Conservation (phyloP, 2,113 vertebrate genomes). For the Vombatus ursinus region DNA sequence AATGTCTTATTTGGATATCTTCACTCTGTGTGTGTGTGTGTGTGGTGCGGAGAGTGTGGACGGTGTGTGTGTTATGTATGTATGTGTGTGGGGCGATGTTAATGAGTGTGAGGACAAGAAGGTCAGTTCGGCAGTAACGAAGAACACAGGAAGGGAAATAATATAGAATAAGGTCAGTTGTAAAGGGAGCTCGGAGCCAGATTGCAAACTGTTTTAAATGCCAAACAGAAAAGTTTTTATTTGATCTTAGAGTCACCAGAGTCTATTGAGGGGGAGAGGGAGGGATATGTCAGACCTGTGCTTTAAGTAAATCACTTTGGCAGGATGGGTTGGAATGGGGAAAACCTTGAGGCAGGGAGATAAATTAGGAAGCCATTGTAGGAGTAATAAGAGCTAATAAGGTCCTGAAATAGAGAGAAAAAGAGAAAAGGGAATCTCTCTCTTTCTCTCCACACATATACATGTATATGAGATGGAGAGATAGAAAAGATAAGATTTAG, state of each 20-base stretch:
- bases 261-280: neutral
- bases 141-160: neutral
- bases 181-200: neutral
- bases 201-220: neutral
- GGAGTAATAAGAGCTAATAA: neutral
- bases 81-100: neutral
- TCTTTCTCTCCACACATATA: too few species aligned
- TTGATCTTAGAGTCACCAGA: neutral
- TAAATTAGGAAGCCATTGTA: neutral
- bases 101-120: neutral
- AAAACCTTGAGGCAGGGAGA: neutral
- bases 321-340: neutral
- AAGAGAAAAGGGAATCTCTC: neutral
- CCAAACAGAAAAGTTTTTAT: neutral
- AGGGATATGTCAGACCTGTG: neutral
- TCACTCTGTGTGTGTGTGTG: neutral
- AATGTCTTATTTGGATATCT: neutral
- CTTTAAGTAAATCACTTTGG: neutral
- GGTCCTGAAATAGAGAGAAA: too few species aligned
- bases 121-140: neutral
- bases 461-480: neutral
- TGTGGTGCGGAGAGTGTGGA: too few species aligned
- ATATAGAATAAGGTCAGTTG: neutral
- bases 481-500: neutral
- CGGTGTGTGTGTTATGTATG: neutral